Conservation (phyloP, 2,888 invertebrate genomes). For the Pediacus dermestoides region DNA sequence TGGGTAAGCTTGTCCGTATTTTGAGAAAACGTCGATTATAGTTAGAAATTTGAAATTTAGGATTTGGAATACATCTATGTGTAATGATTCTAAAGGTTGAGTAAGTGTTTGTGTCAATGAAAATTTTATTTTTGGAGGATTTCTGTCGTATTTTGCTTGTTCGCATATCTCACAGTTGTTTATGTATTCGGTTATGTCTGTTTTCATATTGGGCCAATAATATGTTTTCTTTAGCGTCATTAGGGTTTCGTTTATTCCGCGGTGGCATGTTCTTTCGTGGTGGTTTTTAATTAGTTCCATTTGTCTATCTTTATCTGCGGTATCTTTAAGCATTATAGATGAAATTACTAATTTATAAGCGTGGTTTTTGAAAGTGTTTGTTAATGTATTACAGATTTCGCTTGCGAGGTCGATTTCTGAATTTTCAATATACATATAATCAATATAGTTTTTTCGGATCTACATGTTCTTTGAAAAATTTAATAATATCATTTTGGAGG, state of each 20-base stretch:
- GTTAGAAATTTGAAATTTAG: conserved; percentile 23
- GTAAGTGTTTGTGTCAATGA: conserved; percentile 27
- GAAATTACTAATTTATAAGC: no score
- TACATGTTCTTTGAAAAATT: no score
- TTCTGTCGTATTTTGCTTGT: conserved; percentile 25
- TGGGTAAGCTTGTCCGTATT: conserved; percentile 25
- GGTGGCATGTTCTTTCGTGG: conserved; percentile 16
- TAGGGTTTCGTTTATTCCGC: conserved; percentile 16
- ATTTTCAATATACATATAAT: no score
- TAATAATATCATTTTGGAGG: no score
- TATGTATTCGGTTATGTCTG: conserved; percentile 9
- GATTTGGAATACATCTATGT: conserved; percentile 27
- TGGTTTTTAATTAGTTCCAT: conserved; percentile 10
- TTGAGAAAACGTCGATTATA: conserved; percentile 28
- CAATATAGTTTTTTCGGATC: no score
- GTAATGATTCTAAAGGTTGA: conserved; percentile 28
- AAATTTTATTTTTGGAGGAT: conserved; percentile 22
- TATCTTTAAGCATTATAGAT: no score
- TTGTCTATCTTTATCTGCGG: no score
- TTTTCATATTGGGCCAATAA: conserved; percentile 12
- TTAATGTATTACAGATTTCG: no score
- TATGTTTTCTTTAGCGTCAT: conserved; percentile 6
- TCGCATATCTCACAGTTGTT: conserved; percentile 19
- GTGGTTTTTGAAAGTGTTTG: no score
- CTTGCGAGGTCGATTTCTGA: no score